Evolutionary conservation across 2,888 invertebrate species (phyloP).

Genomic region (Acanthosepion pharaonis): DNA sequence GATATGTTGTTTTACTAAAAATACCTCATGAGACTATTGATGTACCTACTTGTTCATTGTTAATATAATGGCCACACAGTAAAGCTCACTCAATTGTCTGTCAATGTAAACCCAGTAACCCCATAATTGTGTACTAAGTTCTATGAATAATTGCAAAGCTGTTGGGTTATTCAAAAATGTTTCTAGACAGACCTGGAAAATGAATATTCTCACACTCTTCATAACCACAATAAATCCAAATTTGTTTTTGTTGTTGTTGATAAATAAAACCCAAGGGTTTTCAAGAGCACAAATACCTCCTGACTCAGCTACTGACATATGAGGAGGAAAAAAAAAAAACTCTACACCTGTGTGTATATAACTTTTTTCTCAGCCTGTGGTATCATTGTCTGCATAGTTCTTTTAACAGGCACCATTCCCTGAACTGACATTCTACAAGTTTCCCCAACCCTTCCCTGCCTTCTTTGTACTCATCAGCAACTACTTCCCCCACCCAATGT

Average conservation of each 20-base stretch:
- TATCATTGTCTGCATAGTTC: conserved; percentile 17
- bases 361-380: conserved; percentile 15
- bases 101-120: no score
- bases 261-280: background rate
- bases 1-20: no score
- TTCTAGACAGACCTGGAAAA: no score
- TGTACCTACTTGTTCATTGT: no score
- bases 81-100: no score
- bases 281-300: background rate
- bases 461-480: background rate
- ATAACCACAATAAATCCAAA: background rate
- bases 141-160: no score
- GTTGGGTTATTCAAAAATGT: no score
- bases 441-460: background rate
- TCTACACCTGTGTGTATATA: background rate
- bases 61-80: no score
- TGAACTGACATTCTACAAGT: background rate
- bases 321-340: background rate
- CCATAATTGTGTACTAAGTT: no score
- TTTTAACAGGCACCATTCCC: background rate
- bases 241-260: background rate
- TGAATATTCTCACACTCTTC: background rate
- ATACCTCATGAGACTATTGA: no score
- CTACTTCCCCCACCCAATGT: background rate
- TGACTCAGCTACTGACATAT: conserved; percentile 16